Evolutionary conservation across 2,888 invertebrate species (phyloP).

Genomic region (Stratiomys singularior): DNA sequence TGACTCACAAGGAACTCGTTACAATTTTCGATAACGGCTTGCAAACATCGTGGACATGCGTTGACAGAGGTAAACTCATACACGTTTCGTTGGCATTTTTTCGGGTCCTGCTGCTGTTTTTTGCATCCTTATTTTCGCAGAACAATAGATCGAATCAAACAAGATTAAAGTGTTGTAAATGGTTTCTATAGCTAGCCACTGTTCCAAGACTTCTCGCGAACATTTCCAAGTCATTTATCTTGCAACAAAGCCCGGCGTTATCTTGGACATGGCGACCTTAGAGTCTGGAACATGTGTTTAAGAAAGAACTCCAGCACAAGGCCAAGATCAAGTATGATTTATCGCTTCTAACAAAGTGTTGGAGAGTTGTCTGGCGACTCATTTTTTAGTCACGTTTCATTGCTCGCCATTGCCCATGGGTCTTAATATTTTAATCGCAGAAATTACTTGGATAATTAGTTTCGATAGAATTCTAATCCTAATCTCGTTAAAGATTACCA

Average conservation of each 20-base stretch:
- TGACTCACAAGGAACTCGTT: background rate
- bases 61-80: background rate
- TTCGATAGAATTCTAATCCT: too few relatives aligned
- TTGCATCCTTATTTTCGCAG: background rate
- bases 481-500: too few relatives aligned
- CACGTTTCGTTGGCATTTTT: background rate
- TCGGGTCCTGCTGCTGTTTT: background rate
- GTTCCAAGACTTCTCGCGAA: background rate
- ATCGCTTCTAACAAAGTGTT: background rate
- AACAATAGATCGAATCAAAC: too few relatives aligned
- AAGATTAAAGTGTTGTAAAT: too few relatives aligned
- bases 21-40: slow-evolving; percentile 4
- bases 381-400: too few relatives aligned
- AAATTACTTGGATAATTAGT: too few relatives aligned
- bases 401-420: too few relatives aligned
- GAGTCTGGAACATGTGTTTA: background rate
- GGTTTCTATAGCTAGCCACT: too few relatives aligned
- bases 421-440: too few relatives aligned
- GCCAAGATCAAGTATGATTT: slow-evolving; percentile 24
- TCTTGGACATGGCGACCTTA: background rate
- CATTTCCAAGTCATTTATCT: background rate
- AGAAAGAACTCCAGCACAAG: background rate
- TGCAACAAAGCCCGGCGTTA: background rate
- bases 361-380: background rate
- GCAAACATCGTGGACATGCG: background rate